phyloP scores from a whole-genome alignment of 2,113 vertebrate genomes.

The Crotalus tigris region DNA sequence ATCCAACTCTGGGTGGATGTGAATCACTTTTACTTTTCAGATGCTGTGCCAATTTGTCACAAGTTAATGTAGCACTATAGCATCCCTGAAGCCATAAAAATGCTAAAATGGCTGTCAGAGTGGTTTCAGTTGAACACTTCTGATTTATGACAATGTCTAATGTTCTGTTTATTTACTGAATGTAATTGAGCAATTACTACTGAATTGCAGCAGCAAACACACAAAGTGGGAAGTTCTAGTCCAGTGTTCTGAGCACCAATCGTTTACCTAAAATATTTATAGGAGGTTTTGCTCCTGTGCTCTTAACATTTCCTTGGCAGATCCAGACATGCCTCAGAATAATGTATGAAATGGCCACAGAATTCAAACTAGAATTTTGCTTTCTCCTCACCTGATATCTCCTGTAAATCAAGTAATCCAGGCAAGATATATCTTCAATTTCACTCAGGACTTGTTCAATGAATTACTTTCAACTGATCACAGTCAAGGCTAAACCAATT shows the following conservation, averaged over 20 bases:
- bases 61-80: background rate
- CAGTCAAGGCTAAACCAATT: background rate
- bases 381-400: background rate
- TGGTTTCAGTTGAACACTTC: background rate
- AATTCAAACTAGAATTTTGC: background rate
- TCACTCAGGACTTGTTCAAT: background rate
- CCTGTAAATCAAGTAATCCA: background rate
- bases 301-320: background rate
- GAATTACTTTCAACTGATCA: slow-evolving; percentile 5
- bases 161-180: background rate
- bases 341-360: background rate
- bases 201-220: background rate
- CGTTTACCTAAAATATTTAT: background rate
- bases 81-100: background rate
- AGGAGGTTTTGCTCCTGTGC: background rate
- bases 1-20: background rate
- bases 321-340: background rate
- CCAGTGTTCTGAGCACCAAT: background rate
- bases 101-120: background rate
- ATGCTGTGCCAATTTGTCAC: background rate
- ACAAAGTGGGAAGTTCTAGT: background rate
- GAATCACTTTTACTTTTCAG: background rate
- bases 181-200: background rate
- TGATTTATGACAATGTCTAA: background rate
- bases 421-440: background rate